Base-by-base conservation (phyloP, 2,113 vertebrate species). In the Caloenas nicobarica region DNA sequence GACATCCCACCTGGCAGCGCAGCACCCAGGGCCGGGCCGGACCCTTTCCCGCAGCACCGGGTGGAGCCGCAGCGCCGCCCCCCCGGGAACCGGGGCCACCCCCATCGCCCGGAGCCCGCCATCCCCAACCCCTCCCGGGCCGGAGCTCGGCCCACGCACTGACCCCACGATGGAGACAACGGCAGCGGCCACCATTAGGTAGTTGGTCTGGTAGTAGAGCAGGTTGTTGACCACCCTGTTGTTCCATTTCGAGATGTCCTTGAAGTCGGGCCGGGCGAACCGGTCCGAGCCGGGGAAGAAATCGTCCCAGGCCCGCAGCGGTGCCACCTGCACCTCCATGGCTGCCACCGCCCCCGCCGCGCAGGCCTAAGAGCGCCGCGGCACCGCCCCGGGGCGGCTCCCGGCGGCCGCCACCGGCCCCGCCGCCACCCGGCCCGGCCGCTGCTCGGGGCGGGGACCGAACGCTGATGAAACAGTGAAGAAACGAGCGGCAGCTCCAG, bases 191-290 rank as follows among this genome's bases (percentile, higher is more conserved):
- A 99, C 68, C 19, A 96, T 97, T 89, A 99, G 89, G 86, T 99
- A 99, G 90, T 99, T 99, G 56, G 99, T 99, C 95, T 99, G 99
- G 91, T 99, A 99, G 72, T 99, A 99, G 28, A 99, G 98, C 97
- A 99, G 97, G 94, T 99, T 99, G 98, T 97, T 99, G 95, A 99
- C 97, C 33, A 99, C 98, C 34, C 99, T 96, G 97, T 99, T 99
- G 98, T 99, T 99, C 99, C 99, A 99, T 97, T 98, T 99, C 12
- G 97, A 97, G 85, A 99, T 95, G 86, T 99, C 99, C 81, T 96
- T 97, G 36, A 97, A 70, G 57, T 99, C 99, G 6, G 99, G 99
- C 62, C 98, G 97, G 3, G 98, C 97, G 76, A 99, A 99, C 33
- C 99, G 98, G 4, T 99, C 98, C 5, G 97, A 96, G 3, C 98